A percentile compares a stretch with the other conserved stretches of the same genome.
Conservation (phyloP, 2,888 invertebrate genomes). For the Luperina nickerlii region DNA sequence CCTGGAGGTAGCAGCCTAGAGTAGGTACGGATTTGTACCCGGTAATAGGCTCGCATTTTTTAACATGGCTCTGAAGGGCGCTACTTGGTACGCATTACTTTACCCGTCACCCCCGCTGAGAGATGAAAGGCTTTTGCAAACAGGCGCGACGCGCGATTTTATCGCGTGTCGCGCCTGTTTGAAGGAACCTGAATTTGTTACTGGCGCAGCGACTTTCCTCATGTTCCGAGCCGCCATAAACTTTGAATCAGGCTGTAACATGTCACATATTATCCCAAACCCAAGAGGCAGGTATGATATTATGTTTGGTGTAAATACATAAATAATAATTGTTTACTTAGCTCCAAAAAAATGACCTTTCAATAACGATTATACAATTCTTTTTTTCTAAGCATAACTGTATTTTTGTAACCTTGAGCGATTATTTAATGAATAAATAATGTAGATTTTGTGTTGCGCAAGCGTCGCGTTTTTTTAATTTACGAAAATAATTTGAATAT, state of each 20-base stretch:
- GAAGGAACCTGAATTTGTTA: too few relatives aligned
- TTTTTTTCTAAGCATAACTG: constrained; percentile 36
- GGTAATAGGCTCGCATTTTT: background rate
- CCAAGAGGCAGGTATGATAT: background rate
- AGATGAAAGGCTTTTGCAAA: too few relatives aligned
- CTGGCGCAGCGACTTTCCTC: too few relatives aligned
- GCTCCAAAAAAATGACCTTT: constrained; percentile 6
- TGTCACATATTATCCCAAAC: background rate
- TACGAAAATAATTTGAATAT: constrained; percentile 57
- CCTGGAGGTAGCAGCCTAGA: background rate
- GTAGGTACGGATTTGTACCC: background rate
- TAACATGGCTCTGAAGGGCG: background rate
- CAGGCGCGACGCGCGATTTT: too few relatives aligned
- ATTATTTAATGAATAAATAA: constrained; percentile 45
- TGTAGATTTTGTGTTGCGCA: constrained; percentile 47
- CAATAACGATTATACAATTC: constrained; percentile 3
- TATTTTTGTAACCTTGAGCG: constrained; percentile 40
- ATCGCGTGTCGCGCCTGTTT: too few relatives aligned
- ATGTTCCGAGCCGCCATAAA: too few relatives aligned
- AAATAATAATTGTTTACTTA: background rate
- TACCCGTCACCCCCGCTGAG: too few relatives aligned
- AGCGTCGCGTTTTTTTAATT: constrained; percentile 46
- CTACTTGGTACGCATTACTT: too few relatives aligned
- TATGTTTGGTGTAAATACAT: background rate
- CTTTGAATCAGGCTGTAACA: too few relatives aligned